Conservation (phyloP, 2,888 invertebrate species). For the Ormyrus nitidulus region DNA sequence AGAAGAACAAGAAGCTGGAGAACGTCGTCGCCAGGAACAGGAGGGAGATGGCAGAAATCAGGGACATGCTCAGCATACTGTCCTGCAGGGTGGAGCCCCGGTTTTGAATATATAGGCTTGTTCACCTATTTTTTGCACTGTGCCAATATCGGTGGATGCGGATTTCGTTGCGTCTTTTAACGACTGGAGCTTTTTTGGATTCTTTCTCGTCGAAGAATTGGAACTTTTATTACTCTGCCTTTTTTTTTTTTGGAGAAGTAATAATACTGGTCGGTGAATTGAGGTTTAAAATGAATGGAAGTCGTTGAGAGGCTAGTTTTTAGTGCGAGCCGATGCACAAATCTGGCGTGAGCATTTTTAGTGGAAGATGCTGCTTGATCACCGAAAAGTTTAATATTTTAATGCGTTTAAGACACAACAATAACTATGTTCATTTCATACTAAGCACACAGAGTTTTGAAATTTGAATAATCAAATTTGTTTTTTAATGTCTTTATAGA, state of each 20-base stretch:
- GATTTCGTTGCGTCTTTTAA: not conserved
- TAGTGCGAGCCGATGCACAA: not conserved
- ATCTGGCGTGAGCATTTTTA: slow-evolving; percentile 15
- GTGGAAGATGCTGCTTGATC: not conserved
- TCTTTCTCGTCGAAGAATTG: too few relatives aligned
- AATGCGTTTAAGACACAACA: too few relatives aligned
- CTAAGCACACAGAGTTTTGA: too few relatives aligned
- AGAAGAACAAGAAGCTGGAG: slow-evolving; percentile 67
- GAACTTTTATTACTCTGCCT: too few relatives aligned
- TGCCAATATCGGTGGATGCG: not conserved
- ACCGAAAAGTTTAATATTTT: not conserved
- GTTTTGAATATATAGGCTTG: slow-evolving; percentile 61
- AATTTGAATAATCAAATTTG: too few relatives aligned
- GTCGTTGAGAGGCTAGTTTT: not conserved
- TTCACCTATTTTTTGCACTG: not conserved
- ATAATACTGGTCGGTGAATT: too few relatives aligned
- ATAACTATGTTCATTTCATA: too few relatives aligned
- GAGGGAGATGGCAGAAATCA: slow-evolving; percentile 67
- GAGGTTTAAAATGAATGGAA: not conserved
- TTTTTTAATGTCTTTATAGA: too few relatives aligned
- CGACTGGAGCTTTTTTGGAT: slow-evolving; percentile 2
- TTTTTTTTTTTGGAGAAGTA: too few relatives aligned
- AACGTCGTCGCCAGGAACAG: slow-evolving; percentile 65
- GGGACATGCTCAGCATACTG: slow-evolving; percentile 67
- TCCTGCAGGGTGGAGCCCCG: slow-evolving; percentile 71